Evolutionary conservation across 2,888 invertebrate species (phyloP).

Genomic region (Glyphotaelius pellucidus): DNA sequence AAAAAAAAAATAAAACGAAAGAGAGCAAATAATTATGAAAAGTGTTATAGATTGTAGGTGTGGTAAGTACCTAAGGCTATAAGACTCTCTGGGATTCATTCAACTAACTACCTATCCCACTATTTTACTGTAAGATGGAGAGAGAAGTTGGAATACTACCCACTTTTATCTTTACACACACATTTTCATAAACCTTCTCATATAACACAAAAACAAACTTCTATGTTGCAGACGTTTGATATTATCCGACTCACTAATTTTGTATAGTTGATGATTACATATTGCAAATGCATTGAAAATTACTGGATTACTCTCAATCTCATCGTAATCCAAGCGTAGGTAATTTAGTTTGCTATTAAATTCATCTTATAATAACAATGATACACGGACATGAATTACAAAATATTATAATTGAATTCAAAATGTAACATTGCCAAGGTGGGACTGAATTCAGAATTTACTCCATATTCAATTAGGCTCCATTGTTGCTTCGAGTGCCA

Average conservation of each 20-base stretch:
- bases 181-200: background rate
- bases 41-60: background rate
- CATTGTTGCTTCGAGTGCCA: conserved; percentile 40
- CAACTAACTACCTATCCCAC: background rate
- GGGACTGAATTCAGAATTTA: conserved; percentile 19
- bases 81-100: background rate
- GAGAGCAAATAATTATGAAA: background rate
- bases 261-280: background rate
- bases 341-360: background rate
- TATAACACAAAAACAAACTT: background rate
- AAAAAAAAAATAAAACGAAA: too few relatives aligned
- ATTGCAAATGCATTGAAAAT: background rate
- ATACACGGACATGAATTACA: background rate
- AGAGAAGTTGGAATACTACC: background rate
- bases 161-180: background rate
- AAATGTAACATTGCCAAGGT: conserved; percentile 7
- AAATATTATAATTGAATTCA: conserved; percentile 46
- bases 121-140: background rate
- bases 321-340: background rate
- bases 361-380: conserved; percentile 12
- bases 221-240: background rate
- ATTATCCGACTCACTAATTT: background rate
- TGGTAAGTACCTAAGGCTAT: background rate
- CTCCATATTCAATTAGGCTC: conserved; percentile 50
- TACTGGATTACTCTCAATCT: background rate